These are phyloP conservation scores for Bothrops jararaca DNA, from an alignment of 2,113 vertebrate species.

Conservation along the genomic window DNA sequence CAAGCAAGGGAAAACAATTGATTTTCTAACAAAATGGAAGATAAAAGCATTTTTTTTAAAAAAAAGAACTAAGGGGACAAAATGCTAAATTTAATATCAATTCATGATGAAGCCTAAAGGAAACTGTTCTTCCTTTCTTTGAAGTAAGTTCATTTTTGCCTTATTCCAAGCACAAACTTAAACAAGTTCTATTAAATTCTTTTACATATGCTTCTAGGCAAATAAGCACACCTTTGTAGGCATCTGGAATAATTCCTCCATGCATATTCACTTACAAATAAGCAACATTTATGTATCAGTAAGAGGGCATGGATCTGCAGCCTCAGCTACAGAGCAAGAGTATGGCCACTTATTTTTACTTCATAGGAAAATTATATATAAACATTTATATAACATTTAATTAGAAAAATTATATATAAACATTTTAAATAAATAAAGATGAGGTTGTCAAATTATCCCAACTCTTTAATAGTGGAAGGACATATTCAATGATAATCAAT, in stretches of 20 bases:
- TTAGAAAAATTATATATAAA: neutral
- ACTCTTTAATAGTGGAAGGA: neutral
- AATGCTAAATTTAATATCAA: neutral
- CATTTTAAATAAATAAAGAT: neutral
- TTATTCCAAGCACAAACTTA: neutral
- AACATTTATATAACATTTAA: too few species aligned
- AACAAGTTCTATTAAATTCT: neutral
- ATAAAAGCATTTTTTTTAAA: neutral
- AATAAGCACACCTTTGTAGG: neutral
- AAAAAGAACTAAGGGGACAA: slow-evolving; percentile 6
- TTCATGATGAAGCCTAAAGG: neutral
- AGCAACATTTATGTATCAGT: neutral
- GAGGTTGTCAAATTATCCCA: neutral
- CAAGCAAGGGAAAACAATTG: neutral
- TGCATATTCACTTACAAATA: neutral
- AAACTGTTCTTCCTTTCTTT: neutral
- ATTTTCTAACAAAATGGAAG: neutral
- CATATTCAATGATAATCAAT: neutral
- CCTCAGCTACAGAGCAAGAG: neutral
- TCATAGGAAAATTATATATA: neutral
- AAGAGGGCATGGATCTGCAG: neutral
- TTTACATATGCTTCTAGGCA: neutral
- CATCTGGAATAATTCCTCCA: neutral
- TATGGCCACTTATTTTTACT: neutral
- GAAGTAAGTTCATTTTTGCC: neutral